These are phyloP conservation scores for human DNA, from an alignment of 2,113 vertebrate species.

Conservation along the genomic window GRCh38 chr11:122212001-122212500, in stretches of 20 bases:
- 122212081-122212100: not conserved
- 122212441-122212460: too few species aligned
- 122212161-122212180: not conserved
- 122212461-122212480: not conserved
- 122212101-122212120: not conserved
- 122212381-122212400: accelerated
- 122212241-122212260: accelerated
- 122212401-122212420: accelerated
- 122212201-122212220: not conserved
- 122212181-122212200: not conserved
- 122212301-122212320: not conserved
- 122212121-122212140: not conserved
- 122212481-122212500: not conserved
- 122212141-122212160: not conserved
- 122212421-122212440: not conserved
- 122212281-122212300: not conserved
- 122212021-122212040: not conserved
- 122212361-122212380: not conserved
- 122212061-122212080: not conserved
- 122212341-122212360: not conserved
- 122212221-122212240: not conserved
- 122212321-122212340: not conserved
- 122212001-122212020: not conserved
- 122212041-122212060: not conserved
- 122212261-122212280: not conserved